These are phyloP conservation scores for Furcula furcula DNA, from an alignment of 2,888 invertebrate genomes.

Conservation along the genomic window DNA sequence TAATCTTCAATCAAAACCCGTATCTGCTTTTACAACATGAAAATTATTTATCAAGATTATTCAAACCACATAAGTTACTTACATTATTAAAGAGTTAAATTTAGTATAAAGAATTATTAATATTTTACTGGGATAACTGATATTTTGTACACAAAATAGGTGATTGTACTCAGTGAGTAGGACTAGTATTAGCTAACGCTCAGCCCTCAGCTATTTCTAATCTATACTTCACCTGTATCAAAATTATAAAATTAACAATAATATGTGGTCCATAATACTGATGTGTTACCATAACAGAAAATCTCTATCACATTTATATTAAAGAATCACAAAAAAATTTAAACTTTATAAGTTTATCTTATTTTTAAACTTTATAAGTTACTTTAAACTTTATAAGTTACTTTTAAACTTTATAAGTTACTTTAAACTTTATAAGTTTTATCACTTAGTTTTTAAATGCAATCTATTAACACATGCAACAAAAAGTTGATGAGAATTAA, in stretches of 20 bases:
- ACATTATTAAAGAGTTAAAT: conserved; percentile 7
- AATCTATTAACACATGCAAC: too few species aligned
- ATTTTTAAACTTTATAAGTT: conserved; percentile 14
- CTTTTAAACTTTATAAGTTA: conserved; percentile 14
- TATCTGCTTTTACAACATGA: conserved; percentile 38
- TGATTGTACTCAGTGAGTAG: conserved; percentile 30
- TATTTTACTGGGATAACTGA: conserved; percentile 9
- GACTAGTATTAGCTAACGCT: conserved; percentile 32
- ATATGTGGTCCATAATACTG: conserved; percentile 64
- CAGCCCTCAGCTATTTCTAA: conserved; percentile 9
- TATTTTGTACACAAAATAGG: conserved; percentile 8
- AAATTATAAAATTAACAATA: conserved; percentile 19
- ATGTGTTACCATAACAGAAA: conserved; percentile 40
- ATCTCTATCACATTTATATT: conserved; percentile 32
- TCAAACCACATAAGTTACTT: conserved; percentile 46
- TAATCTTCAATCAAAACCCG: conserved; percentile 3
- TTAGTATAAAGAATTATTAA: conserved; percentile 1
- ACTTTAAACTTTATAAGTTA: too few species aligned
- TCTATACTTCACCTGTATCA: not conserved
- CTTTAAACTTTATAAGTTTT: too few species aligned
- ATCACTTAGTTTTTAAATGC: too few species aligned
- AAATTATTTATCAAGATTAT: conserved; percentile 29
- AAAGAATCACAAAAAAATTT: conserved; percentile 6
- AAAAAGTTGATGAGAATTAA: too few species aligned
- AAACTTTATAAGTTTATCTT: conserved; percentile 15